Percentiles rank a stretch among this genome's conserved stretches.
Evolutionary conservation across 2,888 invertebrate genomes (phyloP).

Genomic region (Eupithecia abbreviata): DNA sequence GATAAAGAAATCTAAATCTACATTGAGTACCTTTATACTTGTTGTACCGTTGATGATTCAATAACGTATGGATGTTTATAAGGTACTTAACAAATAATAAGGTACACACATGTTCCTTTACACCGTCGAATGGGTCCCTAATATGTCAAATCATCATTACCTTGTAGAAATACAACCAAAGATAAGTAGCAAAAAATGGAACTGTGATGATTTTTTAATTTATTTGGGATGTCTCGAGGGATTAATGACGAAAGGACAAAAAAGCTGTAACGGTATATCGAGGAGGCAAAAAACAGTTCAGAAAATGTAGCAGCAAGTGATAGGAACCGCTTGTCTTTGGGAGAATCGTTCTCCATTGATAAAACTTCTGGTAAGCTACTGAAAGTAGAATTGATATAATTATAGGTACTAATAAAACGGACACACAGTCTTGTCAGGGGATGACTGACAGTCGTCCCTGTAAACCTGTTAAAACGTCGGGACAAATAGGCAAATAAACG

Average conservation of each 20-base stretch:
- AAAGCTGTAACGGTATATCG: constrained; percentile 56
- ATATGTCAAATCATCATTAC: constrained; percentile 53
- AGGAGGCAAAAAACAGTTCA: constrained; percentile 45
- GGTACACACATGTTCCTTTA: neutral
- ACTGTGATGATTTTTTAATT: constrained; percentile 74
- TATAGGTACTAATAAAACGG: no score
- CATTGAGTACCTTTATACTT: neutral
- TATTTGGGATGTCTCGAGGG: constrained; percentile 63
- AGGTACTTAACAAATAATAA: constrained; percentile 6
- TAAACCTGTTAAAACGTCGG: no score
- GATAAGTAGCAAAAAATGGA: constrained; percentile 52
- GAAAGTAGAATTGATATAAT: neutral
- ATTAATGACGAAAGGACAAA: constrained; percentile 59
- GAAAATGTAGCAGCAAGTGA: constrained; percentile 8
- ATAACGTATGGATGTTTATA: neutral
- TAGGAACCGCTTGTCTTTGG: neutral
- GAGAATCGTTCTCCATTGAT: neutral
- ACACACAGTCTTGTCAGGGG: no score
- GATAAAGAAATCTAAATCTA: neutral
- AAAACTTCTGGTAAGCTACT: neutral
- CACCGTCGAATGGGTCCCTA: constrained; percentile 21
- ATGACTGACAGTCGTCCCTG: no score
- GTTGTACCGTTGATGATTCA: constrained; percentile 5
- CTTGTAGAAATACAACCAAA: constrained; percentile 40
- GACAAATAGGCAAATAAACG: no score